These are phyloP conservation scores for Tenthredo livida DNA, from an alignment of 2,888 invertebrate genomes.

Conservation along the genomic window DNA sequence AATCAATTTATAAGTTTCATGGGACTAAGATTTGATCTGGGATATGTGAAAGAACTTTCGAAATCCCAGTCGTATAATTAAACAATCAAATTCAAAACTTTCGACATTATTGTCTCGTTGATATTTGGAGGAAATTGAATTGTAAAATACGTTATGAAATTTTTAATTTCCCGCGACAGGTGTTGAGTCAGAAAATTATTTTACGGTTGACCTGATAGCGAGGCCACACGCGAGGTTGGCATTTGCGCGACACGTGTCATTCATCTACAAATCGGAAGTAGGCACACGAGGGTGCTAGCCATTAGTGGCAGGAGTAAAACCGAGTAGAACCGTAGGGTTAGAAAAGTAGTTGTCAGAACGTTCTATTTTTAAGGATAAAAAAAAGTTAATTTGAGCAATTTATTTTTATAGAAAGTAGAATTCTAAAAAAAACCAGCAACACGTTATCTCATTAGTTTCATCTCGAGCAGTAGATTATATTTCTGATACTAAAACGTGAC, in stretches of 20 bases:
- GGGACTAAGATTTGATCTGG: neutral
- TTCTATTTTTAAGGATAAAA: neutral
- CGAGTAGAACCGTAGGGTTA: constrained; percentile 18
- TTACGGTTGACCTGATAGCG: neutral
- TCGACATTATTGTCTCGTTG: neutral
- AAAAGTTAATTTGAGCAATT: neutral
- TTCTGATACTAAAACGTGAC: constrained; percentile 15
- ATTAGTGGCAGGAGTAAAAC: constrained; percentile 23
- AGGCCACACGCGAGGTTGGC: constrained; percentile 40
- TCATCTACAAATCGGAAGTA: constrained; percentile 33
- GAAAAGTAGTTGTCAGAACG: constrained; percentile 6
- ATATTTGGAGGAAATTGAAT: neutral
- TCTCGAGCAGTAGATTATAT: constrained; percentile 1
- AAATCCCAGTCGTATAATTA: neutral
- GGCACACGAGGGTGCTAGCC: constrained; percentile 21
- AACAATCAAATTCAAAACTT: neutral
- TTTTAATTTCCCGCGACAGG: neutral
- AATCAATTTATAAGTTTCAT: neutral
- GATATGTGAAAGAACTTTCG: neutral
- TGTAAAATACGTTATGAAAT: neutral
- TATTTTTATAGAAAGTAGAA: constrained; percentile 5
- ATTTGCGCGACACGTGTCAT: constrained; percentile 44
- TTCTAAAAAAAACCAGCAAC: constrained; percentile 24
- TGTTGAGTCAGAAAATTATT: constrained; percentile 10
- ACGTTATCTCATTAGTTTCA: constrained; percentile 12